Base-by-base conservation (phyloP, 2,888 invertebrate species). In the Morinoia aosen region DNA sequence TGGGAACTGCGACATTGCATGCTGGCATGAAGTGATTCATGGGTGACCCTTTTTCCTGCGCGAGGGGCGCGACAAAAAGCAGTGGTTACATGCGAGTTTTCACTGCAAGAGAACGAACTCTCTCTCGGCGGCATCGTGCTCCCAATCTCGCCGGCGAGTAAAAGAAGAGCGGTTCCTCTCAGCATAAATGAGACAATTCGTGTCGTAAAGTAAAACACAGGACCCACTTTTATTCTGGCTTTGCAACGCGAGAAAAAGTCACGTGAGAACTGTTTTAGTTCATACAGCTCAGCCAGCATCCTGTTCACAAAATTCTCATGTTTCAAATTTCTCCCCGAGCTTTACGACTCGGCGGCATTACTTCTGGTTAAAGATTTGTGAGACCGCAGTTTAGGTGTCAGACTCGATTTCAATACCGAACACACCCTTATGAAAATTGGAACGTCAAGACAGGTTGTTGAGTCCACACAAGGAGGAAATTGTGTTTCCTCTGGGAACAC, bases 91-190 rank as follows among this genome's bases (percentile, higher is more conserved):
- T n/a, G 93, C 93, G 11, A 93, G 93, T 93, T 93, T 93, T 93
- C 93, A 93, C 93, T 93, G 93, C 58, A 93, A 48, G 57, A 93
- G 93, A 57, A 93, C 93, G 93, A 57, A 93, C 93, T 93, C 48
- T 93, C 93, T 93, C 93, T 57, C 25, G 40, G 90, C 56, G 93
- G 57, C 93, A 57, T 93, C 93, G 93, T 57, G 93, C 93, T 93
- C 90, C 90, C 93, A 93, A 93, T 93, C 93, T 93, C 16, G 58
- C 90, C 48, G 90, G 40, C 48, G 90, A 90, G 16, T 48, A 40
- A 90, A 90, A 90, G 90, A 90, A 48, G 40, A 90, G 90, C 90
- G 90, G 90, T 90, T 90, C 90, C 48, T 40, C 90, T 48, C 40
- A 48, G 25, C 40, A 90, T 40, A 90, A 90, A 90, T 48, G 90